Base-by-base conservation (phyloP, 2,797 vertebrate species). In the Pipistrellus nathusii region DNA sequence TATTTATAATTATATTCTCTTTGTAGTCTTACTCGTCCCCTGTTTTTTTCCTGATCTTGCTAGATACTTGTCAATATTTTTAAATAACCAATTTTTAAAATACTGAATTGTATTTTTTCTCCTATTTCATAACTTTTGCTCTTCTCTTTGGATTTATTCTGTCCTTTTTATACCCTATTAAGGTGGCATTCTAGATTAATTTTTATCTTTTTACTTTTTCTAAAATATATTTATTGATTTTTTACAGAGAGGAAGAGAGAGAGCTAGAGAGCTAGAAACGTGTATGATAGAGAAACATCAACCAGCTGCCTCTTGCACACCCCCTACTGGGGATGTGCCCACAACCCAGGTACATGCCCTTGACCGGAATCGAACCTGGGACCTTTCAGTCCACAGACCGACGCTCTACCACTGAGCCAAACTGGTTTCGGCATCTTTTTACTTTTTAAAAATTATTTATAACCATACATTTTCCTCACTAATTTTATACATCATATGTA, bases 1-100 rank as follows among this genome's bases (percentile, higher is more conserved):
- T 64, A 46, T 35, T 25, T 76, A 71, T 83, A 55, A 14, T 53
- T 88, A 62, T 35, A 13, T 48, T 71, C 11, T 76, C 23, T 71
- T 83, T 77, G 21, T 85, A 64, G 44, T 78, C 2, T 68, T 85
- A 55, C 18, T 41, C 2, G 48, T 84, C 3, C 38, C 3, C 30
- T 85, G 2, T 48, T 27, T 76, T n/a, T 15, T 18, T 6, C 35
- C 17, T 38, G 11, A 41, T 69, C 17, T 53, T 95, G 20, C 55
- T n/a, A 89, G 21, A 20, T 69, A 87, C 66, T 76, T 41, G 18
- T 69, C 53, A 78, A 23, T 30, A 68, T 46, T 80, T 68, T 90
- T 46, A 95, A 90, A 38, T 81, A 55, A n/a, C 13, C 20, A 80
- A 2, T 76, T 94, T 82, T 81, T 73, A 3, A 44, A 77, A 87